Conservation (phyloP, 2,113 vertebrate genomes). For the Dipodomys stephensi region DNA sequence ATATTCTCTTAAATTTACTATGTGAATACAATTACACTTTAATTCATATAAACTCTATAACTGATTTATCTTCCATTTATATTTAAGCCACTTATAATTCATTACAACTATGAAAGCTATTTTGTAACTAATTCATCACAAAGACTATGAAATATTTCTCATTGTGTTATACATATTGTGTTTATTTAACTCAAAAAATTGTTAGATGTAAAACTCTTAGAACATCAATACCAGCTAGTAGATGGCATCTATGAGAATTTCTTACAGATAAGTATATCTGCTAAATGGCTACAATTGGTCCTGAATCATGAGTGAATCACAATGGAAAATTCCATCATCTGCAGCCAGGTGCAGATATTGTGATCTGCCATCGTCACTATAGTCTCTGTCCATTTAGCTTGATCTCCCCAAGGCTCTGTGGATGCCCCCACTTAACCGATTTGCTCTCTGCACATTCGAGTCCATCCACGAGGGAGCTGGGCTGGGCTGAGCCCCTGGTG, state of each 20-base stretch:
- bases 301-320: neutral
- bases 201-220: neutral
- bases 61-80: neutral
- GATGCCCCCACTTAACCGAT: neutral
- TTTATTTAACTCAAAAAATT: neutral
- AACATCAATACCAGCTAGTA: neutral
- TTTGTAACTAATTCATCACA: constrained; percentile 8
- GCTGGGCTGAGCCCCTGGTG: neutral
- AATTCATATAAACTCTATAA: neutral
- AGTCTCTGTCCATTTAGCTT: too few relatives aligned
- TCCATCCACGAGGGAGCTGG: neutral
- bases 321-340: neutral
- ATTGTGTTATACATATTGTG: neutral
- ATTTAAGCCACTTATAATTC: constrained; percentile 36
- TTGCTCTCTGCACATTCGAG: neutral
- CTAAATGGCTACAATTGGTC: neutral
- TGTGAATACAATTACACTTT: neutral
- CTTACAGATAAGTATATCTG: neutral
- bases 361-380: too few relatives aligned
- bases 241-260: neutral
- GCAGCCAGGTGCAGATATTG: neutral
- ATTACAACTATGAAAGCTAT: neutral
- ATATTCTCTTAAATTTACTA: constrained; percentile 27
- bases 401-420: neutral
- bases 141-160: neutral